Base-by-base conservation (phyloP, 2,888 invertebrate genomes). In the Glyphotaelius pellucidus region DNA sequence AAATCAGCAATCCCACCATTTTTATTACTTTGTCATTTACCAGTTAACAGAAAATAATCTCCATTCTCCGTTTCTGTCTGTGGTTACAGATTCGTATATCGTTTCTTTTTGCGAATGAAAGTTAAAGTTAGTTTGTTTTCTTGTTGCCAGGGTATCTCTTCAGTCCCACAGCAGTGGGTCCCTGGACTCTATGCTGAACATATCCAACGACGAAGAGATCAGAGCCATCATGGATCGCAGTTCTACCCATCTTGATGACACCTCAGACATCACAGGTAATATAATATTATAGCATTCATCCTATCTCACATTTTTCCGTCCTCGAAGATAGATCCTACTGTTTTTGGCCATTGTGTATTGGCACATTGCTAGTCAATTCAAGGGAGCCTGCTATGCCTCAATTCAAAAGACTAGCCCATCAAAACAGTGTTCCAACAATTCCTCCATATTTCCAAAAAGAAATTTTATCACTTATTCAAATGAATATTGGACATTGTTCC, bases 151-250 rank as follows among this genome's bases (percentile, higher is more conserved):
- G 94, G 96, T 98, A 94, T 98, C 98, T 0, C 96, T 98, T 93
- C 97, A 98, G 94, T 98, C 98, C 83, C 97, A 97, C 94, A 98
- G 98, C 94, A 97, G 97, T 91, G 98, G 98, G 90, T 99, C 98
- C 94, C 95, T 98, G 94, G 98, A 98, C 95, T 99, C 98, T 0
- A 98, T 98, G 95, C 95, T 98, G 94, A 98, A 98, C 95, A 98
- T 98, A 94, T 98, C 98, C n/a, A 97, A 98, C 92, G 98, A 98
- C 94, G 98, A 98, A 94, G 98, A 98, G 95, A 96, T 97, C 67
- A 96, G 97, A 93, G 96, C 96, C 52, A 95, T 97, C 90, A 96
- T 97, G 96, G 97, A 96, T 93, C 95, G 95, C 93, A 95, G 95
- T 93, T 94, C 94, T 38, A 94, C 95, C 93, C 94, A 95, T 19